These are phyloP conservation scores for Keiferia lycopersicella DNA, from an alignment of 2,888 invertebrate species.

Conservation along the genomic window DNA sequence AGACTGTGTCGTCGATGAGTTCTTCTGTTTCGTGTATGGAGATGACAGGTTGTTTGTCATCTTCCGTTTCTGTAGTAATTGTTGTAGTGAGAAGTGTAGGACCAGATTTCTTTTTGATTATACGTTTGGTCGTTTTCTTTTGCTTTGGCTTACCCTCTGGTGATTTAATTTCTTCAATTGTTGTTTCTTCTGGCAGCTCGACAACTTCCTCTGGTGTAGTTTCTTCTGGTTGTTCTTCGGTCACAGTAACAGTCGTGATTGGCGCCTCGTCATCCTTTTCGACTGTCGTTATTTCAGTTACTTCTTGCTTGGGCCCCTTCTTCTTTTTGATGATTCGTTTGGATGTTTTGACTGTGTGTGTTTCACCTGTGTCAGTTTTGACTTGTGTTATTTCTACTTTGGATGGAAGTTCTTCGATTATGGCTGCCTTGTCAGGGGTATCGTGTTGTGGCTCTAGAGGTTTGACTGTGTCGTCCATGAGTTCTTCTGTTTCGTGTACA, in stretches of 20 bases:
- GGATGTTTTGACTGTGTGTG: constrained; percentile 46
- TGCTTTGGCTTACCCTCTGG: constrained; percentile 47
- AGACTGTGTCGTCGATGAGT: constrained; percentile 40
- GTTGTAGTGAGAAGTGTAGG: constrained; percentile 1
- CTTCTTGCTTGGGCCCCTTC: constrained; percentile 37
- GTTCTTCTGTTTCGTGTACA: constrained; percentile 41
- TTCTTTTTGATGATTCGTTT: constrained; percentile 48
- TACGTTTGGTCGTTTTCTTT: constrained; percentile 35
- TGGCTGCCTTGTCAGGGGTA: constrained; percentile 42
- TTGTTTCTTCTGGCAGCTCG: constrained; percentile 56
- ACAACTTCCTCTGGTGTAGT: constrained; percentile 38
- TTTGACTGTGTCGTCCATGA: constrained; percentile 41
- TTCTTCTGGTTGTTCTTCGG: constrained; percentile 51
- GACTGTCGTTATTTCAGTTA: constrained; percentile 40
- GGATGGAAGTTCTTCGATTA: constrained; percentile 35
- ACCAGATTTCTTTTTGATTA: constrained; percentile 33
- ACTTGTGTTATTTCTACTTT: constrained; percentile 41
- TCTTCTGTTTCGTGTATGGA: constrained; percentile 42
- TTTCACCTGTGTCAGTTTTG: constrained; percentile 38
- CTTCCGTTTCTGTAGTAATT: constrained; percentile 25
- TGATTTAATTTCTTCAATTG: constrained; percentile 37
- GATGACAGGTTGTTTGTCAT: constrained; percentile 38
- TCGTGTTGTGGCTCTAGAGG: constrained; percentile 33
- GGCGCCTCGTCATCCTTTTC: constrained; percentile 43
- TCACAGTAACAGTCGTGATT: constrained; percentile 41